Base-by-base conservation (phyloP, 2,888 invertebrate genomes). In the Synergus japonicus region DNA sequence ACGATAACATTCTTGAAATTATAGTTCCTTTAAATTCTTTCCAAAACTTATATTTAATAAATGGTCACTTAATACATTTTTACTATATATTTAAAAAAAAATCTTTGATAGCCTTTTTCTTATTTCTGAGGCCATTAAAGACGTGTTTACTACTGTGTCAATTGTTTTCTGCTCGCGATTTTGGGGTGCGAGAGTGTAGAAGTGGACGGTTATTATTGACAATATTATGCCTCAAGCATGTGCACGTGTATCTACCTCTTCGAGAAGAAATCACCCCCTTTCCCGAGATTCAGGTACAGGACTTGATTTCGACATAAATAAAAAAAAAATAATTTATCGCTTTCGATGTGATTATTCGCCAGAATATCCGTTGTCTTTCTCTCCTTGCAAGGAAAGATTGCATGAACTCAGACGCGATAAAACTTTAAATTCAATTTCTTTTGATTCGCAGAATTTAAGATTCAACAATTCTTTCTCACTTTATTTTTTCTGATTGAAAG, bases 261-360 rank as follows among this genome's bases (percentile, higher is more conserved):
- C 83, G 37, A 83, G 82, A 64, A 85, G 84, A 82, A 83, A 83
- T 60, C 82, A 84, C 60, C 85, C 86, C 69, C 67, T 85, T 44
- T 79, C 84, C 37, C 82, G 85, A 64, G 76, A 80, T 67, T 67
- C 85, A 85, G 86, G 86, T 86, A 80, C 37, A 54, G 63, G 60
- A 49, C 12, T 66, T 43, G 66, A 66, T 66, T 44, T 66, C 18
- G 43, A 29, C 29, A 46, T 15, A 37, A n/a, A 54, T 41, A 5
- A 12, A n/a, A 49, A 29, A 49, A 49, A 67, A 10, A 12, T 29
- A 10, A 12, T 13, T 46, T 66, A 66, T 44, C 43, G 18, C 66
- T 46, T 69, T 46, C 22, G 22, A 46, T 0, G 0, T 7, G 37
- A 69, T 69, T 29, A 22, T 49, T 69, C 29, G 8, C 2, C 13